Evolutionary conservation across 2,888 invertebrate genomes (phyloP).

Genomic region (Lathronympha strigana): DNA sequence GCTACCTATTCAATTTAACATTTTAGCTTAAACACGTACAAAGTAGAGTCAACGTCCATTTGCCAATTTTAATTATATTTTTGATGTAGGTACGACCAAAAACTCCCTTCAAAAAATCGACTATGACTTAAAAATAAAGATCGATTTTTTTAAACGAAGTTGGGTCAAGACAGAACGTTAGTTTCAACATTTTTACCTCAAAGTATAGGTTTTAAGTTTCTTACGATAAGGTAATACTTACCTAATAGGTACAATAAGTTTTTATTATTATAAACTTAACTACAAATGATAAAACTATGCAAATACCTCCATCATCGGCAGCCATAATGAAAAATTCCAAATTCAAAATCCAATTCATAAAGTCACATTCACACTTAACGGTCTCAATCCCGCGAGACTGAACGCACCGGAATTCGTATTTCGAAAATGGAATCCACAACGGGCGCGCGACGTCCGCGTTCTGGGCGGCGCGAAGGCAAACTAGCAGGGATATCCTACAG

Average conservation of each 20-base stretch:
- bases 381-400: slow-evolving; percentile 41
- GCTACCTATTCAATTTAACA: no score
- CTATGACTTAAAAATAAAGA: no score
- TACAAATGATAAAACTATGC: neutral
- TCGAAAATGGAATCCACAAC: slow-evolving; percentile 58
- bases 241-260: neutral
- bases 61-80: no score
- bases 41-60: no score
- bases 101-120: no score
- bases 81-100: no score
- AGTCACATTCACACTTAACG: slow-evolving; percentile 40
- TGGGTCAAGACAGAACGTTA: no score
- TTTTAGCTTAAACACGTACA: no score
- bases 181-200: no score
- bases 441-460: slow-evolving; percentile 72
- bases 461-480: slow-evolving; percentile 73
- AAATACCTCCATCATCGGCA: slow-evolving; percentile 34
- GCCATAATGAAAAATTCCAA: slow-evolving; percentile 35
- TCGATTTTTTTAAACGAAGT: no score
- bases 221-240: no score
- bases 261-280: neutral
- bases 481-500: slow-evolving; percentile 71
- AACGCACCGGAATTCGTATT: slow-evolving; percentile 48
- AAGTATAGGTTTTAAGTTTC: no score
- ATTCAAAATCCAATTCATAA: slow-evolving; percentile 40